Evolutionary conservation across 2,797 vertebrate species (phyloP), one percentile per base, ranked within the genome.

Genomic region (Liparis tanakae): DNA sequence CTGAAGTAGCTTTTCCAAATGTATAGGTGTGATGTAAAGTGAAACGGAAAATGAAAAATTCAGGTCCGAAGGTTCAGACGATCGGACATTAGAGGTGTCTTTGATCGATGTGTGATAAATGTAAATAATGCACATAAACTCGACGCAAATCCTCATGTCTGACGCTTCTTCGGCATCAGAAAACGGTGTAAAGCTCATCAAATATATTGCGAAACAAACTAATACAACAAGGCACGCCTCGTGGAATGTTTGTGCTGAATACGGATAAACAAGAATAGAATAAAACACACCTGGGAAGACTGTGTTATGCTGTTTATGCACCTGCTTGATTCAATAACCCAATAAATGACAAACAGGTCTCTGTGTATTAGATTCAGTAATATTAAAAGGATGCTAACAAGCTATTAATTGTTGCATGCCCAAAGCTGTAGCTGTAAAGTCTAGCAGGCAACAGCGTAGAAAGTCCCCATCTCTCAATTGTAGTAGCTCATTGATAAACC

Each of bases 121-220:
- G 2, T 66, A 54, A 68, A 55, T 69, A 61, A 62, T 55, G 41
- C 46, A 77, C 5, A 61, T 55, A 0, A 65, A 30, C 55, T 62
- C 0, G n/a, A 70, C 51, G 56, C 39, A 71, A 69, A 50, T 43
- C 33, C 55, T 58, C 53, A 67, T 69, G 65, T 46, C 44, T 22
- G 25, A 17, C 20, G 4, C 51, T 58, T 7, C 20, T 48, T 5
- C 56, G n/a, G 57, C 20, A 65, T 39, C 7, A 6, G 20, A 60
- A 17, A 46, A 57, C 7, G 7, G 2, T 17, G 4, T 39, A 48
- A 22, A 34, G 46, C 1, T 0, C 57, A 12, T 66, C 43, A 22
- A 50, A 33, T 50, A 1, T 39, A 66, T 57, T 18, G 30, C 44
- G 30, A 14, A 30, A 30, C 22, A 66, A 25, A 5, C 0, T 33